Evolutionary conservation across 2,113 vertebrate species (phyloP).

Genomic region (Pholis gunnellus): DNA sequence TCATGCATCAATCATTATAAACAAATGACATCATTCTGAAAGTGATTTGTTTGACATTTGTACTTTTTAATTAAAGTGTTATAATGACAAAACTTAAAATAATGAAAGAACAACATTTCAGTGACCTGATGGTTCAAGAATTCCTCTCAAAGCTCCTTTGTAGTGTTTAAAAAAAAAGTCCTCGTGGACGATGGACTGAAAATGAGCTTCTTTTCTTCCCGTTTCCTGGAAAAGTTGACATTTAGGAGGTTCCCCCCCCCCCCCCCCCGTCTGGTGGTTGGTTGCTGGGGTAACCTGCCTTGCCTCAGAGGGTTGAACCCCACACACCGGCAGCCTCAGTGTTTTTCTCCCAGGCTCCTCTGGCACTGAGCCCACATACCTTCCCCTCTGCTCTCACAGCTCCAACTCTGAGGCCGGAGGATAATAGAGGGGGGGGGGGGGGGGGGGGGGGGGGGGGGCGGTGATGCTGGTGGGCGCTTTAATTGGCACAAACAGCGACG

Average conservation of each 20-base stretch:
- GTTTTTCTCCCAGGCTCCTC: slow-evolving; percentile 53
- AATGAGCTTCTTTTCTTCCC: slow-evolving; percentile 44
- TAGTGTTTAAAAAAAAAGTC: not conserved
- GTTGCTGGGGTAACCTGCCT: slow-evolving; percentile 54
- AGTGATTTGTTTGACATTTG: not conserved
- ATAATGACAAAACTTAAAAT: not conserved
- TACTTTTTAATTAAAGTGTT: not conserved
- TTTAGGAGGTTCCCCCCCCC: slow-evolving; percentile 8
- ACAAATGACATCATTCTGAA: not conserved
- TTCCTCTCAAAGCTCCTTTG: slow-evolving; percentile 17
- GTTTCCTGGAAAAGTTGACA: slow-evolving; percentile 62
- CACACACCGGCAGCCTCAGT: slow-evolving; percentile 20
- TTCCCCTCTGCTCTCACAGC: slow-evolving; percentile 20
- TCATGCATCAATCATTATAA: not conserved
- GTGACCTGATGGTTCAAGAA: slow-evolving; percentile 10
- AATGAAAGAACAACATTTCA: not conserved
- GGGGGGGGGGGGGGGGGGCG: not conserved
- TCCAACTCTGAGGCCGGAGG: slow-evolving; percentile 10
- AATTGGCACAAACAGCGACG: slow-evolving; percentile 41
- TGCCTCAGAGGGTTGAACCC: slow-evolving; percentile 39
- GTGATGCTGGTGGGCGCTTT: not conserved
- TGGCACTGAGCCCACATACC: slow-evolving; percentile 69
- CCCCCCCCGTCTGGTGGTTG: not conserved
- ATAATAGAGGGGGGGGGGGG: slow-evolving; percentile 11
- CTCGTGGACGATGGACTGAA: slow-evolving; percentile 6